These are phyloP conservation scores for Vanessa atalanta DNA, from an alignment of 1,140 invertebrate species.

Conservation along the genomic window DNA sequence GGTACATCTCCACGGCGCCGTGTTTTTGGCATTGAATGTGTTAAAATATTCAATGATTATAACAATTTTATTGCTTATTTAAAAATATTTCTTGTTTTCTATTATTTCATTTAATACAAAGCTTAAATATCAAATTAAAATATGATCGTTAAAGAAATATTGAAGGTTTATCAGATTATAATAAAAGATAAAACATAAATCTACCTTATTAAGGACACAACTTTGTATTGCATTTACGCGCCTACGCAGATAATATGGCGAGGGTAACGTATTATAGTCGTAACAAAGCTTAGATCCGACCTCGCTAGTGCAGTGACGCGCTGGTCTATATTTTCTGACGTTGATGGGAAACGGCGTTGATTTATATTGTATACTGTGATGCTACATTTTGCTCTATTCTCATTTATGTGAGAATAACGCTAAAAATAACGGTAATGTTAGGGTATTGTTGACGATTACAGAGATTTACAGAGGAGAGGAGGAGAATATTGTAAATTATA, in stretches of 20 bases:
- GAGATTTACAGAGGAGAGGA: too few relatives aligned
- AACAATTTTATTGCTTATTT: too few relatives aligned
- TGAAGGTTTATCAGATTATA: background rate
- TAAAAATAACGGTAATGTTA: background rate
- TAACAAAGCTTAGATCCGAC: background rate
- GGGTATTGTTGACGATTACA: too few relatives aligned
- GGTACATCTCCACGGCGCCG: conserved; percentile 13
- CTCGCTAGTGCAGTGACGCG: conserved; percentile 9
- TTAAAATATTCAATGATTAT: too few relatives aligned
- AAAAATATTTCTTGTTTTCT: too few relatives aligned
- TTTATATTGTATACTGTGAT: conserved; percentile 14
- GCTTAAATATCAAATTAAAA: too few relatives aligned
- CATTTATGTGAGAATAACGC: conserved; percentile 4
- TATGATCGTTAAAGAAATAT: background rate
- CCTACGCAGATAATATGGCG: background rate
- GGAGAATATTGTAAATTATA: too few relatives aligned
- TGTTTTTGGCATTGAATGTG: conserved; percentile 22
- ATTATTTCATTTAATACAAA: too few relatives aligned
- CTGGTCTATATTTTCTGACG: conserved; percentile 12
- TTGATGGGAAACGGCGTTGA: conserved; percentile 13
- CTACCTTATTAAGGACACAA: background rate
- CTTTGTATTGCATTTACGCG: background rate
- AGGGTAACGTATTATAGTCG: background rate
- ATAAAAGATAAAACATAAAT: background rate
- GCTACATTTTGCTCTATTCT: conserved; percentile 20